Evolutionary conservation across 23 tunicate genomes (phyloP).

Genomic region (Trididemnum clinides): DNA sequence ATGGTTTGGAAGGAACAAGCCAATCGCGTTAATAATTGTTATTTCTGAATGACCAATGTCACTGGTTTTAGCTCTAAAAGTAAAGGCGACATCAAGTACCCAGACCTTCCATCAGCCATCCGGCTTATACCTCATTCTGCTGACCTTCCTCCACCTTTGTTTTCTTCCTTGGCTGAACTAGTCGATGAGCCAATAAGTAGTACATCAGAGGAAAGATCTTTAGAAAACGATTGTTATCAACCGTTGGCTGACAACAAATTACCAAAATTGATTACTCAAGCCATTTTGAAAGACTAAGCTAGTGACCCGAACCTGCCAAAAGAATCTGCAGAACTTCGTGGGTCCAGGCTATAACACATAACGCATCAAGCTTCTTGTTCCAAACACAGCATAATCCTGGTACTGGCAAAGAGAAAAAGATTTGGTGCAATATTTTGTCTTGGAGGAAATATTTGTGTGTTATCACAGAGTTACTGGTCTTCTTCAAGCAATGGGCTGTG

Average conservation of each 20-base stretch:
- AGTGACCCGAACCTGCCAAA: neutral
- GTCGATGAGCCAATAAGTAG: neutral
- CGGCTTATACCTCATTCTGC: neutral
- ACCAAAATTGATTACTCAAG: neutral
- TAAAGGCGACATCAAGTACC: neutral
- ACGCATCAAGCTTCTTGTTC: neutral
- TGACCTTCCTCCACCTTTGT: neutral
- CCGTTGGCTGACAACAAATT: neutral
- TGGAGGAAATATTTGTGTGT: neutral
- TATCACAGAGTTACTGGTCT: neutral
- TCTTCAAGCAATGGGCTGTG: conserved; percentile 1
- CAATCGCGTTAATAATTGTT: neutral
- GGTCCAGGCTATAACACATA: neutral
- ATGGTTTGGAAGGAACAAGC: neutral
- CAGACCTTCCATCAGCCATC: neutral
- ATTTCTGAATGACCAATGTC: neutral
- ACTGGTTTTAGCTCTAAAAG: neutral
- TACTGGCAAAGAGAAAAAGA: neutral
- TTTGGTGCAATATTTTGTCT: neutral
- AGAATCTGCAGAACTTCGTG: neutral
- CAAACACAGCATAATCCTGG: neutral
- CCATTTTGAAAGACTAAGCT: neutral
- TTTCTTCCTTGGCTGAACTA: neutral
- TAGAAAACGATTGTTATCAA: neutral
- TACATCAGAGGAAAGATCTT: neutral